phyloP scores from a whole-genome alignment of 2,113 vertebrate genomes.

The Pithys albifrons region DNA sequence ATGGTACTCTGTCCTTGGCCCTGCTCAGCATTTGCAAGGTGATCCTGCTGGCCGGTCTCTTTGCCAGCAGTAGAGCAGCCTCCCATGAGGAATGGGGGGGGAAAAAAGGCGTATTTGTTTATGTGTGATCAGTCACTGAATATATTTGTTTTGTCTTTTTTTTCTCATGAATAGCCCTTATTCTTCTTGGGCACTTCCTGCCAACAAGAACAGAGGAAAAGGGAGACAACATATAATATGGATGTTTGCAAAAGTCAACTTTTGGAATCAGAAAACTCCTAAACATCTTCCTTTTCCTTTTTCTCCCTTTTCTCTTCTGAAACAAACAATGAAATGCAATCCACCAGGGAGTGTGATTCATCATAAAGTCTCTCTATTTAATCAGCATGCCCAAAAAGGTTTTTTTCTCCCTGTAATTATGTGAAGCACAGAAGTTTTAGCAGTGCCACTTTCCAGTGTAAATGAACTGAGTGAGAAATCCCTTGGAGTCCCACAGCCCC shows the following conservation, averaged over 20 bases:
- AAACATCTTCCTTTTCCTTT: neutral
- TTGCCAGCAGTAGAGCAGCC: neutral
- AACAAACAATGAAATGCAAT: neutral
- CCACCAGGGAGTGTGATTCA: neutral
- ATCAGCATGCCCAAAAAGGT: neutral
- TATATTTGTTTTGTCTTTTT: neutral
- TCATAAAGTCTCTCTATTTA: neutral
- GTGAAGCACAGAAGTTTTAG: neutral
- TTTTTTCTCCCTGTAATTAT: neutral
- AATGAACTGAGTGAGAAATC: neutral
- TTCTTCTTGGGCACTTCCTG: neutral
- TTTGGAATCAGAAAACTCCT: neutral
- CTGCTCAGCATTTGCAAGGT: neutral
- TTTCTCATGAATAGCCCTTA: neutral
- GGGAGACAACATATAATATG: neutral
- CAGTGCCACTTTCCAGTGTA: rapidly evolving
- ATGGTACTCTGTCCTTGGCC: neutral
- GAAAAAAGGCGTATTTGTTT: neutral
- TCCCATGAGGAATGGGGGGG: neutral
- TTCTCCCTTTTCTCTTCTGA: neutral
- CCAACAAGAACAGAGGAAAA: neutral
- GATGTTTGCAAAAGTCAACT: neutral
- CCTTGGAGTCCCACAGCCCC: neutral
- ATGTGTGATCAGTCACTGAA: neutral
- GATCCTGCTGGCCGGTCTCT: neutral